A percentile compares a stretch with the other conserved stretches of the same genome.
Conservation (phyloP, 2,797 vertebrate species). For the Bucorvus abyssinicus region DNA sequence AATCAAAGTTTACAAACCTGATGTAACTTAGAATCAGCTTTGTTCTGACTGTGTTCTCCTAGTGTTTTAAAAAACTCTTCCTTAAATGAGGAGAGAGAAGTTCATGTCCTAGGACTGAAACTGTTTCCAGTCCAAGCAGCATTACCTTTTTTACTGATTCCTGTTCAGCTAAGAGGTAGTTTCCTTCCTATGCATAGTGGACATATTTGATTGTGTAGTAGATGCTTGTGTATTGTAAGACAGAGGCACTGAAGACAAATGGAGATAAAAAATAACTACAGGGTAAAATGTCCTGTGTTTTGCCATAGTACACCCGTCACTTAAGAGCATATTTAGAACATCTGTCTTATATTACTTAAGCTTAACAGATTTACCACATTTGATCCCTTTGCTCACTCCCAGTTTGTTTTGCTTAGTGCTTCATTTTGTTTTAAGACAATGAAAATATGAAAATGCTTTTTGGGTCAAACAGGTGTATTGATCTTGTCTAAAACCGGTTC, state of each 20-base stretch:
- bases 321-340: background rate
- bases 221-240: background rate
- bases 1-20: background rate
- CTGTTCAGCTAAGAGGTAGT: background rate
- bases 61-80: background rate
- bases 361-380: fast-evolving
- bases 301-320: background rate
- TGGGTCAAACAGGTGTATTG: background rate
- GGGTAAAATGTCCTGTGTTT: background rate
- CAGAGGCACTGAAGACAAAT: background rate
- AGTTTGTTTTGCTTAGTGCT: background rate
- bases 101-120: background rate
- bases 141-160: background rate
- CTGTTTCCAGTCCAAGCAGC: background rate
- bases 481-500: background rate
- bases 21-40: background rate
- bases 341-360: background rate
- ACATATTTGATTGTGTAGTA: background rate
- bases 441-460: background rate
- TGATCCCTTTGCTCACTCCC: background rate
- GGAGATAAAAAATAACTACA: background rate
- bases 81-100: background rate
- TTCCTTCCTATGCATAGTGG: background rate
- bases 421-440: background rate
- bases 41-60: background rate